These are phyloP conservation scores for Meda fulgida DNA, from an alignment of 2,797 vertebrate species.

Conservation along the genomic window DNA sequence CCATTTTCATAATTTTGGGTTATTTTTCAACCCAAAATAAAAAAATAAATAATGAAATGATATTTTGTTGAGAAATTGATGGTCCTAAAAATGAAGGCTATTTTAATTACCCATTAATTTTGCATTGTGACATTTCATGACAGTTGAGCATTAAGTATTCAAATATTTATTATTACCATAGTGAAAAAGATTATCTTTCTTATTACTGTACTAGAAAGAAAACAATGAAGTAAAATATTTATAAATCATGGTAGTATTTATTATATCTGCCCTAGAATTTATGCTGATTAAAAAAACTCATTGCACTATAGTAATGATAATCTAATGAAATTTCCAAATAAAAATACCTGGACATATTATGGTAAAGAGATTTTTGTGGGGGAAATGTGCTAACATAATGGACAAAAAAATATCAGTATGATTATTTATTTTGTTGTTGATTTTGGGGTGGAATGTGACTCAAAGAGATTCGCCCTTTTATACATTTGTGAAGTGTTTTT, in stretches of 20 bases:
- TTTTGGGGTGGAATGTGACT: background rate
- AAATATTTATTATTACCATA: background rate
- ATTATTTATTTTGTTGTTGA: background rate
- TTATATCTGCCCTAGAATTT: background rate
- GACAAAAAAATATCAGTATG: no score
- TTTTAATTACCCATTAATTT: slow-evolving; percentile 17
- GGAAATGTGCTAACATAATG: background rate
- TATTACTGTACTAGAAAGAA: background rate
- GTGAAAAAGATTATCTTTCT: background rate
- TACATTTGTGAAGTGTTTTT: background rate
- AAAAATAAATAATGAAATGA: background rate
- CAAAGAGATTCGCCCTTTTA: background rate
- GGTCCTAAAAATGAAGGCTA: background rate
- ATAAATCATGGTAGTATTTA: background rate
- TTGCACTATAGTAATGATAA: background rate
- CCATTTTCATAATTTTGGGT: background rate
- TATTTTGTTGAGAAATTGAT: background rate
- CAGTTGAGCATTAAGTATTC: background rate
- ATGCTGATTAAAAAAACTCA: background rate
- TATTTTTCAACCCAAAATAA: background rate
- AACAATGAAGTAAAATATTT: background rate
- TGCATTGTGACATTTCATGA: background rate
- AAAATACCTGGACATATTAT: background rate
- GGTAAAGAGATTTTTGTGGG: background rate
- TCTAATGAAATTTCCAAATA: background rate